A percentile compares a stretch with the other conserved stretches of the same genome.
These are phyloP conservation scores for Ischnura elegans DNA, from an alignment of 2,888 invertebrate genomes.

Conservation along the genomic window DNA sequence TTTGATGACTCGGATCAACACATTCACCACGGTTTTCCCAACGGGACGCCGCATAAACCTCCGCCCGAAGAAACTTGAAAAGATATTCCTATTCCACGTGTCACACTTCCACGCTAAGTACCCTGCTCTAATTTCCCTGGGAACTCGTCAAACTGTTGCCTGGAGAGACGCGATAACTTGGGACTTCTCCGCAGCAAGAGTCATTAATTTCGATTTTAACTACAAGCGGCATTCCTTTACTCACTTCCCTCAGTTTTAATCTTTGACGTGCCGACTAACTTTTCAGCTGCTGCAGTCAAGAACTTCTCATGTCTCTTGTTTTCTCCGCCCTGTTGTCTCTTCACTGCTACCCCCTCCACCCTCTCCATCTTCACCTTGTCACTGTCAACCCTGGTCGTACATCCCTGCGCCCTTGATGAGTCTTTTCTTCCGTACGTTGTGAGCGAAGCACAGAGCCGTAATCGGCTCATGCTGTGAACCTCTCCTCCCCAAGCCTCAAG, in stretches of 20 bases:
- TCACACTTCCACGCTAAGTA: background rate
- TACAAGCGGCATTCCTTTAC: background rate
- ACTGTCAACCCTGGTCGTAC: background rate
- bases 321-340: background rate
- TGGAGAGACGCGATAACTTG: background rate
- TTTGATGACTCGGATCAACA: too few species aligned
- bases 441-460: too few species aligned
- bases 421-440: too few species aligned
- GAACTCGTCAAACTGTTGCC: background rate
- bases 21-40: too few species aligned
- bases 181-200: background rate
- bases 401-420: background rate
- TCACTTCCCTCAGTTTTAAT: background rate
- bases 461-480: background rate
- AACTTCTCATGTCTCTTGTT: slow-evolving; percentile 46
- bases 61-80: background rate
- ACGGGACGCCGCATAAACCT: too few species aligned
- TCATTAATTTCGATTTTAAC: background rate
- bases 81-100: background rate
- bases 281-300: slow-evolving; percentile 36
- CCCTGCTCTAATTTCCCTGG: background rate
- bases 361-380: background rate
- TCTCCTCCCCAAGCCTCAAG: background rate
- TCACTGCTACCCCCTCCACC: background rate
- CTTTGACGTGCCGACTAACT: background rate